Base-by-base conservation (phyloP, 2,888 invertebrate genomes). In the Conops quadrifasciatus region DNA sequence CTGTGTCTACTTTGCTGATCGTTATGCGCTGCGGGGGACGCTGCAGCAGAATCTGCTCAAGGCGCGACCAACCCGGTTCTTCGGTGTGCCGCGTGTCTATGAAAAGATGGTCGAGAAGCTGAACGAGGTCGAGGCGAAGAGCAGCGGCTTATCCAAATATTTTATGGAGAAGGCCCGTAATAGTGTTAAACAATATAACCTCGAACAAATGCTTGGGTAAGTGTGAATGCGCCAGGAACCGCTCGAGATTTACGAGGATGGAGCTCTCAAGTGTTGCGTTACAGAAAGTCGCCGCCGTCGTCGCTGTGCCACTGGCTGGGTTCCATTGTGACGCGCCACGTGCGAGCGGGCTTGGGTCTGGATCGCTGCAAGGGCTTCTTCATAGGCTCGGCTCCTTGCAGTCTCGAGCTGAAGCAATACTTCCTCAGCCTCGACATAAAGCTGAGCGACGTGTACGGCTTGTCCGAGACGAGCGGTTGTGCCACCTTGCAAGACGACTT, bases 61-160 rank as follows among this genome's bases (percentile, higher is more conserved):
- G 83, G 93, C 93, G 1, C 88, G 90, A 71, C 97, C 97, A 0
- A 96, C 96, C 0, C 88, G 88, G 70, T 93, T 97, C 79, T 87
- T 96, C 65, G 96, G 92, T 0, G 96, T 97, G 0, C 97, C 97
- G 1, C 88, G 97, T 74, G 94, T 97, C 0, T 97, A 93, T 91
- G 97, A 97, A 85, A 97, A 97, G 86, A 94, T 97, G 81, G 89
- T 93, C 78, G 97, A 96, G 80, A 93, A 91, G 80, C 92, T 97
- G 87, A 88, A 90, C 80, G 88, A 89, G 0, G 89, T 92, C 0
- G 94, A 92, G 2, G 88, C 90, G 0, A 89, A 91, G 62, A 91
- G 90, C 63, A 91, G 92, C 0, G 86, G 88, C 1, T 74, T 94
- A 0, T 93, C 92, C 80, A 90, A 89, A 70, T 88, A 89, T 75